Evolutionary conservation across 1,140 invertebrate species (phyloP).

Genomic region (Homalodisca vitripennis): DNA sequence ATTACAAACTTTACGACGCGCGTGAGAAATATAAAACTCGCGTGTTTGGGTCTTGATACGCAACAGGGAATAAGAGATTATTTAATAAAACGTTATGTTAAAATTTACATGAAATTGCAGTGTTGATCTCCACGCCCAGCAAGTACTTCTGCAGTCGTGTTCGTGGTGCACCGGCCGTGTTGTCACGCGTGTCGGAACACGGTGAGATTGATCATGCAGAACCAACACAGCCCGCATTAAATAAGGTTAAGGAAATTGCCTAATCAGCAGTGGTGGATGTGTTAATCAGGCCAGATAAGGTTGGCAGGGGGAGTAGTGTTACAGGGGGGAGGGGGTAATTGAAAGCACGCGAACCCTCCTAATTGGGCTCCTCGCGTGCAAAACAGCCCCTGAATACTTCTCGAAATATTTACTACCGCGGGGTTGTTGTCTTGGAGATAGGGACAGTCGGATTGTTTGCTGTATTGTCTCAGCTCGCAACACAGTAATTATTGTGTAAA

Average conservation of each 20-base stretch:
- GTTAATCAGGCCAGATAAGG: conserved; percentile 5
- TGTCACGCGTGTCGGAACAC: no score
- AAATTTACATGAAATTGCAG: no score
- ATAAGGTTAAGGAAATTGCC: conserved; percentile 24
- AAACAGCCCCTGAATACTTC: not conserved
- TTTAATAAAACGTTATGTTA: no score
- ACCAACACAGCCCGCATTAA: not conserved
- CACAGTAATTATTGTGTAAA: no score
- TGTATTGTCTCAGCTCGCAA: not conserved
- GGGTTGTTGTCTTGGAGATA: not conserved
- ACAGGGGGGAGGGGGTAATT: conserved; percentile 12
- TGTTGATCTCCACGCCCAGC: no score
- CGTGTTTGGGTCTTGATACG: no score
- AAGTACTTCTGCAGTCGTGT: no score
- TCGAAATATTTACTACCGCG: not conserved
- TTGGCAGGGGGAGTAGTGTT: not conserved
- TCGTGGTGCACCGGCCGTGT: no score
- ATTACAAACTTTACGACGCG: no score
- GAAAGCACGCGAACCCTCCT: not conserved
- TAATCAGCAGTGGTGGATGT: conserved; percentile 20
- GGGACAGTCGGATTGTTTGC: not conserved
- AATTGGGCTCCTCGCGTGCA: conserved; percentile 19
- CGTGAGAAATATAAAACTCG: no score
- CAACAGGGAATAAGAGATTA: no score
- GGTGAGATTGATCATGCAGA: no score